Evolutionary conservation across 2,888 invertebrate genomes (phyloP), one percentile per base, ranked within the genome.

Genomic region (Drosophila melanosoma): DNA sequence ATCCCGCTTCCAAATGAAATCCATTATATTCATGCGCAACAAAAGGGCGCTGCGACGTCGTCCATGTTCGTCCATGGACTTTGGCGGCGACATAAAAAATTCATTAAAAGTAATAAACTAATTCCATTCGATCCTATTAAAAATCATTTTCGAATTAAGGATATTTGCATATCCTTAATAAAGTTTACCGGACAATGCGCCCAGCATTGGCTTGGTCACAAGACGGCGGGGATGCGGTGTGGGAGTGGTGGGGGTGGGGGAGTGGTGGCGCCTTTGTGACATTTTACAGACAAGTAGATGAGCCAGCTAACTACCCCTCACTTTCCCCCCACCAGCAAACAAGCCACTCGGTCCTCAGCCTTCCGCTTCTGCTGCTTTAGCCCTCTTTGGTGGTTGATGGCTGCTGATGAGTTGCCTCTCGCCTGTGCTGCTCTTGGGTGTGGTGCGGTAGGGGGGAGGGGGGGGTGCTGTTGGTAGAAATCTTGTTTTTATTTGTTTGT

Each of bases 81-180:
- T 71, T 63, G 69, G 72, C 81, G 82, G 82, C 88, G 83, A 91
- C 92, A 91, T 91, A 91, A 91, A 92, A 91, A 92, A 91, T 91
- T 92, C 91, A 91, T 92, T 91, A 91, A 91, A 91, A 92, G 92
- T 91, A 92, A 91, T 91, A 91, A 92, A 91, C 92, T 91, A 91
- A 91, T 92, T 91, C 92, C 91, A 90, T 92, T 92, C 91, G 92
- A 91, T 92, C 92, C 92, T 91, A 91, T 91, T 91, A 91, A 91
- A 91, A 91, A 91, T 91, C 91, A 92, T 91, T 91, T 91, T 92
- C 92, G 87, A 91, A 91, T 92, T 92, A 92, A 92, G 92, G 86
- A 91, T 90, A 91, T 91, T 91, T 91, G 91, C 91, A 91, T 91
- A 91, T 91, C 91, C 88, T 91, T 91, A 90, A 92, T 91, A 92